phyloP scores from a whole-genome alignment of 2,797 vertebrate species.

The Delichon dasypus region DNA sequence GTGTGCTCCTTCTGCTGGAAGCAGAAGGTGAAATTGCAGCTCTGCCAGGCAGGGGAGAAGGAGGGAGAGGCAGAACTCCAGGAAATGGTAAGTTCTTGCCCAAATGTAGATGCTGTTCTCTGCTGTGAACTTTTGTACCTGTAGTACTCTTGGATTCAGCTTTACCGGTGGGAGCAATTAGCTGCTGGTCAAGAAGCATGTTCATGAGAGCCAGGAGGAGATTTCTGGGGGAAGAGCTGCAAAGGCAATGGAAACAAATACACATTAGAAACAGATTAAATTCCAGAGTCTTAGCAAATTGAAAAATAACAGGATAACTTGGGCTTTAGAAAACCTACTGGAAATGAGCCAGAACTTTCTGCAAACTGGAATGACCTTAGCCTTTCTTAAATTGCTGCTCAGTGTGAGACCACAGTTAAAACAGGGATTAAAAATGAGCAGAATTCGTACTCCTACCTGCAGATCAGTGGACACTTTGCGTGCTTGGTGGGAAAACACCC shows the following conservation, averaged over 20 bases:
- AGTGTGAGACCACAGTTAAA: not conserved
- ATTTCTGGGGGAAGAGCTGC: not conserved
- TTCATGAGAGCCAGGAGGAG: not conserved
- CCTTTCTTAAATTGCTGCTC: not conserved
- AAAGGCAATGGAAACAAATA: not conserved
- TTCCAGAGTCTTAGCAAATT: not conserved
- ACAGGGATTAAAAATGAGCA: not conserved
- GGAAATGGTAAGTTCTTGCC: not conserved
- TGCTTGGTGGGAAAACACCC: not conserved
- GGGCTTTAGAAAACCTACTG: not conserved
- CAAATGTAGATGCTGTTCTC: not conserved
- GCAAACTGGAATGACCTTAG: not conserved
- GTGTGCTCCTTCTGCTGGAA: not conserved
- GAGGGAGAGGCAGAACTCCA: not conserved
- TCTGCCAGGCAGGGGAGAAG: not conserved
- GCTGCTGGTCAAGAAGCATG: not conserved
- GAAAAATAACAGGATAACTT: not conserved
- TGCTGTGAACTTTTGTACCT: conserved; percentile 49
- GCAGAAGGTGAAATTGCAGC: not conserved
- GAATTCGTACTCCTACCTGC: not conserved
- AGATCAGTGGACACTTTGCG: not conserved
- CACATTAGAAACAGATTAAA: not conserved
- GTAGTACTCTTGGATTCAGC: not conserved
- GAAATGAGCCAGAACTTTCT: not conserved
- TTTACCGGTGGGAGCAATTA: not conserved